phyloP scores from a whole-genome alignment of 1,140 invertebrate species.

The Drosophila kepulauana region DNA sequence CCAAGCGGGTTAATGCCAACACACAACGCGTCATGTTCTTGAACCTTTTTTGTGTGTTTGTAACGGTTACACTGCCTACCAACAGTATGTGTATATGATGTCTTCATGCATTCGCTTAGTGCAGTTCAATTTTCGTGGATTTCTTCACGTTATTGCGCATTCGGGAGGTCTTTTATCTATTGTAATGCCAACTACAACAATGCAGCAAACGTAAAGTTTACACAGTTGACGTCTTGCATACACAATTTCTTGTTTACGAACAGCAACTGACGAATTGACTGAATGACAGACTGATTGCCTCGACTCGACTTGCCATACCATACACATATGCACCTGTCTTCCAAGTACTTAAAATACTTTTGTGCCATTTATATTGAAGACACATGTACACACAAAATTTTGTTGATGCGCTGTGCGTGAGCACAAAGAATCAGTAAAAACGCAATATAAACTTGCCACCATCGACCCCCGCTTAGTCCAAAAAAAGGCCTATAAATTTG shows the following conservation, averaged over 20 bases:
- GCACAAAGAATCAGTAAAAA: constrained; percentile 32
- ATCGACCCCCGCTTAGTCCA: background rate
- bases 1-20: constrained; percentile 52
- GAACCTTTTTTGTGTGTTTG: constrained; percentile 46
- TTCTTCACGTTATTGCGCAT: constrained; percentile 55
- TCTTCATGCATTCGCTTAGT: constrained; percentile 41
- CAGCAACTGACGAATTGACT: constrained; percentile 20
- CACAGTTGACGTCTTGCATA: constrained; percentile 67
- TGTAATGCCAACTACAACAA: constrained; percentile 38
- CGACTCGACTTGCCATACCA: constrained; percentile 25
- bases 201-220: constrained; percentile 29
- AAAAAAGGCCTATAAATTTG: too few relatives aligned
- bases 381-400: constrained; percentile 25
- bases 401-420: constrained; percentile 17
- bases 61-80: constrained; percentile 36
- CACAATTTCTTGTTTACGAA: constrained; percentile 65
- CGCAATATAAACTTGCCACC: constrained; percentile 9
- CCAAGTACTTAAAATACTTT: constrained; percentile 27
- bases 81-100: constrained; percentile 22
- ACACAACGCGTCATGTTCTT: constrained; percentile 50
- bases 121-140: constrained; percentile 41
- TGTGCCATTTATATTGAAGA: constrained; percentile 39
- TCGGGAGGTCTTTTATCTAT: constrained; percentile 52
- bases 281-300: constrained; percentile 7
- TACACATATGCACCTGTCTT: constrained; percentile 59